phyloP scores from a whole-genome alignment of 1,140 invertebrate species.

The Saccostrea cuccullata region DNA sequence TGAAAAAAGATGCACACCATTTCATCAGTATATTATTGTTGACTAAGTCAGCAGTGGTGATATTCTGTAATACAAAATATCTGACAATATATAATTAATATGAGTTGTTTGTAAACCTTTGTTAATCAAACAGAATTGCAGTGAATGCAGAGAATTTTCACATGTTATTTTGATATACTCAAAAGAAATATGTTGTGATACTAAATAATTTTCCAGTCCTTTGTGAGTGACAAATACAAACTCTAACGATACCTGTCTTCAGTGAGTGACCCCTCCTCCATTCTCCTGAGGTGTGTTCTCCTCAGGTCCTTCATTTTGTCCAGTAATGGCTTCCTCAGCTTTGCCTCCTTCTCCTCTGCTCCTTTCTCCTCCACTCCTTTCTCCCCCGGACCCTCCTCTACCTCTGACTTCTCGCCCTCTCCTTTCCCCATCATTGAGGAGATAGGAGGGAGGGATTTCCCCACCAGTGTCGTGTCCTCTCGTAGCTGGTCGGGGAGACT shows the following conservation, averaged over 20 bases:
- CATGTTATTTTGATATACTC: no score
- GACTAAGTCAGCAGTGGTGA: no score
- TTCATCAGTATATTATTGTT: no score
- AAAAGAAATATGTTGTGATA: no score
- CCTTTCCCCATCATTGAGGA: neutral
- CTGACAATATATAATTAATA: no score
- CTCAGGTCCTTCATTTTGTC: neutral
- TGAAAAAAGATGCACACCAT: neutral
- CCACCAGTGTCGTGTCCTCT: neutral
- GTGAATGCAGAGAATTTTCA: no score
- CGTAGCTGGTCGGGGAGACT: neutral
- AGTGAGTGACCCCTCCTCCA: neutral
- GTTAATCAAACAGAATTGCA: no score
- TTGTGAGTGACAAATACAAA: no score
- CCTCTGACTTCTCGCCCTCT: neutral
- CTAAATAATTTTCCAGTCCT: no score
- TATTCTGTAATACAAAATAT: no score
- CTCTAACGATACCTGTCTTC: neutral
- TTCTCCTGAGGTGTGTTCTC: neutral
- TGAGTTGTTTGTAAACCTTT: no score
- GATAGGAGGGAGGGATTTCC: constrained; percentile 7
- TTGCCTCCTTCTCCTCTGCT: neutral
- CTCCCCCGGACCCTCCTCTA: neutral
- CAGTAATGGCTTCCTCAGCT: neutral
- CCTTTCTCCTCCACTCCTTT: neutral